phyloP scores from a whole-genome alignment of 1,140 invertebrate genomes.

The Sogatella furcifera region DNA sequence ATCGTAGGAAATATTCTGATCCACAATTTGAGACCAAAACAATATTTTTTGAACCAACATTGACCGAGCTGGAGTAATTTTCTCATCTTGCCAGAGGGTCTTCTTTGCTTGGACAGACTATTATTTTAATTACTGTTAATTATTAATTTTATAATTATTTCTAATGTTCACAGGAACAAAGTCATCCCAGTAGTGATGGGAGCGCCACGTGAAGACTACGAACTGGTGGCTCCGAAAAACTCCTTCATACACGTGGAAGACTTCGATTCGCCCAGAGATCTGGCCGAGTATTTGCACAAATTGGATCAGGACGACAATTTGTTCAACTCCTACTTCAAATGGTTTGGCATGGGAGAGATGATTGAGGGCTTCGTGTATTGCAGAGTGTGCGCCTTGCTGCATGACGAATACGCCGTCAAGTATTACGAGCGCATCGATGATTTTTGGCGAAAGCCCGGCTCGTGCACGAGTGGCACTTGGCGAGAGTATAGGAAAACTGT shows the following conservation, averaged over 20 bases:
- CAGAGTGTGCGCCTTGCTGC: slow-evolving; percentile 78
- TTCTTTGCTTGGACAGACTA: no score
- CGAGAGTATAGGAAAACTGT: no score
- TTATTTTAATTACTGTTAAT: no score
- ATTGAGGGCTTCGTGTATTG: slow-evolving; percentile 94
- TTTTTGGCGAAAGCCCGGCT: no score
- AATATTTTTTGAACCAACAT: no score
- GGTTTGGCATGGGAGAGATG: slow-evolving; percentile 80
- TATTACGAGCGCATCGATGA: no score
- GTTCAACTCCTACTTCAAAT: slow-evolving; percentile 85
- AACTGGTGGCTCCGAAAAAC: slow-evolving; percentile 68
- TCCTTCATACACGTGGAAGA: slow-evolving; percentile 90
- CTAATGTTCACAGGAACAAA: slow-evolving; percentile 75
- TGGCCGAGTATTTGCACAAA: slow-evolving; percentile 70
- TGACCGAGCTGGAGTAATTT: no score
- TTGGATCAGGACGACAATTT: slow-evolving; percentile 72
- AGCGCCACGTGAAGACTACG: slow-evolving; percentile 77
- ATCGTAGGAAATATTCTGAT: no score
- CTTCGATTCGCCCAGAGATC: slow-evolving; percentile 68
- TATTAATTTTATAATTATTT: no score
- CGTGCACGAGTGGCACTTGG: no score
- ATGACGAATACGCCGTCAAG: slow-evolving; percentile 37
- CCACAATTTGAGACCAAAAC: no score
- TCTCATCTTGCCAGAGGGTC: no score
- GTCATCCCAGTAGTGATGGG: slow-evolving; percentile 91